These are phyloP conservation scores for Scaptomyza reducta DNA, from an alignment of 2,888 invertebrate genomes.

Conservation along the genomic window DNA sequence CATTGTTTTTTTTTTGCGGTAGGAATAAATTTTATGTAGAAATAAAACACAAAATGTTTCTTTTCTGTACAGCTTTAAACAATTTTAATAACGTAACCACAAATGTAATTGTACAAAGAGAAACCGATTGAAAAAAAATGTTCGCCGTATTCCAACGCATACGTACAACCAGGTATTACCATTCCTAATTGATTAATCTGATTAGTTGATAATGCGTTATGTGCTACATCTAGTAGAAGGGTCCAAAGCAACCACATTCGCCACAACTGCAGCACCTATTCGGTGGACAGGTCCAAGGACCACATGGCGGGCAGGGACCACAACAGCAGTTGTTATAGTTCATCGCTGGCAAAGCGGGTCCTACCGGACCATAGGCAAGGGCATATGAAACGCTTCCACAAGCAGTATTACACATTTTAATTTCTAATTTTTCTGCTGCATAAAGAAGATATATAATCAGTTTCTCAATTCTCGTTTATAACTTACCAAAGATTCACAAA, in stretches of 20 bases:
- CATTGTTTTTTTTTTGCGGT: no score
- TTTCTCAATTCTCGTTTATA: background rate
- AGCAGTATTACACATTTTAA: slow-evolving; percentile 56
- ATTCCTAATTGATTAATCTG: background rate
- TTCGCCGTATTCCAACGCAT: slow-evolving; percentile 22
- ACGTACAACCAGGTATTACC: background rate
- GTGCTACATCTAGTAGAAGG: slow-evolving; percentile 48
- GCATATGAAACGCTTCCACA: slow-evolving; percentile 70
- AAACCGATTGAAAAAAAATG: slow-evolving; percentile 24
- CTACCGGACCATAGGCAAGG: slow-evolving; percentile 63
- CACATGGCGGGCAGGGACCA: slow-evolving; percentile 68
- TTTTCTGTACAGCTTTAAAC: no score
- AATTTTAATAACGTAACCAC: background rate
- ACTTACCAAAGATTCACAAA: slow-evolving; percentile 26
- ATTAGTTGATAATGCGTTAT: background rate
- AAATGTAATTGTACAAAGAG: background rate
- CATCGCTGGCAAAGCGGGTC: slow-evolving; percentile 70
- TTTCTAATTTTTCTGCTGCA: background rate
- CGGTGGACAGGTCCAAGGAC: slow-evolving; percentile 72
- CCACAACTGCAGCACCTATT: slow-evolving; percentile 59
- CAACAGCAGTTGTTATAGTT: slow-evolving; percentile 64
- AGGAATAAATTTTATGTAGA: no score
- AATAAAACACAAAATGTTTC: no score
- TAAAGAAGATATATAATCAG: background rate
- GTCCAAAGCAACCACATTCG: slow-evolving; percentile 68